phyloP scores from a whole-genome alignment of 2,888 invertebrate genomes.

The Drosophila eohydei region DNA sequence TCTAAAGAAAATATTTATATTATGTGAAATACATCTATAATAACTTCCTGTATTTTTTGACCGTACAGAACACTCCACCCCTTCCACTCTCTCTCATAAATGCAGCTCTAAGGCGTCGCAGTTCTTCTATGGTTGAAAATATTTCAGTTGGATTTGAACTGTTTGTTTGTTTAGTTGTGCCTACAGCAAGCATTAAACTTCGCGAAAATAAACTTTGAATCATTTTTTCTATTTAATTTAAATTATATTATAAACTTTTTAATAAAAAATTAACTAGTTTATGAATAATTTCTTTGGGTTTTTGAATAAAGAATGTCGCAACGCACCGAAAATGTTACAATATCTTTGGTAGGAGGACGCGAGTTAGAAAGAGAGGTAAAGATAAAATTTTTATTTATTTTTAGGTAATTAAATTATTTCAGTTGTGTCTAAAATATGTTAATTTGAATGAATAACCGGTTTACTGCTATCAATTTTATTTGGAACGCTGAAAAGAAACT shows the following conservation, averaged over 20 bases:
- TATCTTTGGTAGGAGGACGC: not conserved
- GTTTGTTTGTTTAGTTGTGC: not conserved
- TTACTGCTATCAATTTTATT: too few species aligned
- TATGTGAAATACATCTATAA: too few species aligned
- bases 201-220: not conserved
- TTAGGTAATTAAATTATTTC: too few species aligned
- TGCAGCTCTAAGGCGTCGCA: not conserved
- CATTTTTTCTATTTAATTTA: not conserved
- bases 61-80: too few species aligned
- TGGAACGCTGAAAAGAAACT: too few species aligned
- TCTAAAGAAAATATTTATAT: too few species aligned
- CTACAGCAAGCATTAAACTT: not conserved
- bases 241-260: not conserved
- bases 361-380: not conserved
- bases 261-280: not conserved
- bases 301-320: not conserved
- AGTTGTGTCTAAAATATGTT: not conserved
- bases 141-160: not conserved
- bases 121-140: not conserved
- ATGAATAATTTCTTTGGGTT: not conserved
- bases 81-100: not conserved
- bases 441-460: too few species aligned
- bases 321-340: constrained; percentile 2
- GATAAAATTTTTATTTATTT: too few species aligned
- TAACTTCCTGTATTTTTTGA: too few species aligned